phyloP scores from a whole-genome alignment of 2,888 invertebrate species.

The Itoplectis maculator region DNA sequence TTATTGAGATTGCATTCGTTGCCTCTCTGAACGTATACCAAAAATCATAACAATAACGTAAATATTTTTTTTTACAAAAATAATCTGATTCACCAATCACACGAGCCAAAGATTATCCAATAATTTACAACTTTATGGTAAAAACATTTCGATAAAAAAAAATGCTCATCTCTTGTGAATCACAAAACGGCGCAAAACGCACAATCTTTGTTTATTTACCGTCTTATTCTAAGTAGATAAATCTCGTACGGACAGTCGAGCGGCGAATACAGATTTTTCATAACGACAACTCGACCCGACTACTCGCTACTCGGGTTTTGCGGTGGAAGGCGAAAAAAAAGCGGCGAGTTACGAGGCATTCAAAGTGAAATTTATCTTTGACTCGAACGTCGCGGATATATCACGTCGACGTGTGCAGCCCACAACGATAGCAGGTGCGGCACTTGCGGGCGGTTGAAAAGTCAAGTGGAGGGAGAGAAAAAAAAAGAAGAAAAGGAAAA shows the following conservation, averaged over 20 bases:
- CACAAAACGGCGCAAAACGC: too few relatives aligned
- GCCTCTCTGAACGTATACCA: too few relatives aligned
- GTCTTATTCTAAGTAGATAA: slow-evolving; percentile 9
- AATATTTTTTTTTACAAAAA: too few relatives aligned
- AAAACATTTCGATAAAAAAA: neutral
- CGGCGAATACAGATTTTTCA: slow-evolving; percentile 10
- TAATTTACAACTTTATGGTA: neutral
- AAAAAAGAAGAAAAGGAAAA: neutral
- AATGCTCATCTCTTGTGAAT: neutral
- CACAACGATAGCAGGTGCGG: slow-evolving; percentile 24
- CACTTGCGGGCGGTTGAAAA: slow-evolving; percentile 5
- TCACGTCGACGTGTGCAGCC: slow-evolving; percentile 14
- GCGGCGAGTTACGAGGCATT: slow-evolving; percentile 3
- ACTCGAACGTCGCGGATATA: neutral
- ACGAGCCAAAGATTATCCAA: neutral
- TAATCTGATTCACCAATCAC: neutral
- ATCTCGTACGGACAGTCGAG: slow-evolving; percentile 46
- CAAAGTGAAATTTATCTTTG: slow-evolving; percentile 1
- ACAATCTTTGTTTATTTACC: neutral
- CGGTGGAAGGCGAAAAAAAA: neutral
- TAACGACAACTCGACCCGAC: slow-evolving; percentile 1
- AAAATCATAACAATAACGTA: too few relatives aligned
- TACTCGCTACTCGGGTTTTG: neutral
- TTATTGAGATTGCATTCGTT: too few relatives aligned
- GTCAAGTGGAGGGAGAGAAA: neutral